Evolutionary conservation across 2,113 vertebrate genomes (phyloP), one percentile per base, ranked within the genome.

Genomic region (Pteropus alecto): DNA sequence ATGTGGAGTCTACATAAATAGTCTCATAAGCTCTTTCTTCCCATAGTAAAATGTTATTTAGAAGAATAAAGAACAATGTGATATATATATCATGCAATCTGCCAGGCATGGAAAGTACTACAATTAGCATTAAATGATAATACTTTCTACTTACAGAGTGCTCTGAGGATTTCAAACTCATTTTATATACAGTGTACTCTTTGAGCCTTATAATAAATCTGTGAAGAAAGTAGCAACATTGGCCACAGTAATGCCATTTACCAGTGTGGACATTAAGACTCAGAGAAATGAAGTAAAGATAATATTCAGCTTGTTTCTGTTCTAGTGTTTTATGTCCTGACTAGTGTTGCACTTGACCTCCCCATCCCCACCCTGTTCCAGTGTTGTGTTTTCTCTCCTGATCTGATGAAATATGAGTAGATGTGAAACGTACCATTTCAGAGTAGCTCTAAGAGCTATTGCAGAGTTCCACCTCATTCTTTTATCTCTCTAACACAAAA

Each of bases 271-370:
- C 51, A 61, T 16, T 12, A 78, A 87, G 56, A n/a, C 33, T 68
- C 48, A 43, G 33, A 92, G 28, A 65, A 91, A 41, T 70, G 63
- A 85, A 88, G n/a, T 56, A 1, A 88, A 70, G 78, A 28, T 58
- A 56, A 86, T 81, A 46, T 3, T 60, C 28, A 74, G 6, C 3
- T 76, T 18, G 15, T 83, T 81, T 74, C 22, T 56, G 13, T 6
- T 35, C 54, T 2, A 16, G 3, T 1, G 30, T 30, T 70, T 51
- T 33, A 28, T 71, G 30, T 33, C 7, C 65, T 84, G 38, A n/a
- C 26, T 51, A 5, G 33, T 21, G 1, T 41, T 33, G 1, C 0
- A 13, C 8, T 11, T n/a, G 18, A 10, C 15, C 16, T 7, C 19
- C 48, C 43, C 7, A 7, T 16, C 14, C 3, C 30, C 3, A 5